phyloP scores from a whole-genome alignment of 2,797 vertebrate species.

The Setipinna tenuifilis region DNA sequence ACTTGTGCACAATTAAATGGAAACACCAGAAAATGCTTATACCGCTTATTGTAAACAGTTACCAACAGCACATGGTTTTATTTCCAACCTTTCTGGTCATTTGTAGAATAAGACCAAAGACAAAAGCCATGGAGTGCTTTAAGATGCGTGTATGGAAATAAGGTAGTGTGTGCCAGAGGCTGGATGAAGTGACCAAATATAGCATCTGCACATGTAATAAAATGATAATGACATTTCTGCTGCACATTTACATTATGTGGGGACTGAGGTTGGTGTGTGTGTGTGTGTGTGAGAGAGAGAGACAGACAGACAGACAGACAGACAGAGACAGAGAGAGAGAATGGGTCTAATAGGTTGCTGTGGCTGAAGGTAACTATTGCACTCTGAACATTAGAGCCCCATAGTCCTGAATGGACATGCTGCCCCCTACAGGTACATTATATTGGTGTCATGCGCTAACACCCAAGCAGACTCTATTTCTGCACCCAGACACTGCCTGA shows the following conservation, averaged over 20 bases:
- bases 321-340: too few relatives aligned
- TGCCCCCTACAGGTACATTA: neutral
- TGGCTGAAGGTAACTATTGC: neutral
- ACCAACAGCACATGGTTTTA: too few relatives aligned
- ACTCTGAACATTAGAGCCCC: neutral
- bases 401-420: neutral
- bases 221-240: neutral
- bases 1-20: neutral
- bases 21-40: neutral
- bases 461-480: too few relatives aligned
- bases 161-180: neutral
- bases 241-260: neutral
- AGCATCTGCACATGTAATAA: neutral
- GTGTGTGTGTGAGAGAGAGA: neutral
- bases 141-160: neutral
- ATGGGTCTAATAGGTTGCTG: too few relatives aligned
- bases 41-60: neutral
- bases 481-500: neutral
- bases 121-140: neutral
- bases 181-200: neutral
- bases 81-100: neutral
- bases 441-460: neutral
- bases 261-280: neutral
- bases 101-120: neutral
- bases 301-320: too few relatives aligned